Evolutionary conservation across 2,113 vertebrate species (phyloP).

Genomic region (Lucifuga dentata): DNA sequence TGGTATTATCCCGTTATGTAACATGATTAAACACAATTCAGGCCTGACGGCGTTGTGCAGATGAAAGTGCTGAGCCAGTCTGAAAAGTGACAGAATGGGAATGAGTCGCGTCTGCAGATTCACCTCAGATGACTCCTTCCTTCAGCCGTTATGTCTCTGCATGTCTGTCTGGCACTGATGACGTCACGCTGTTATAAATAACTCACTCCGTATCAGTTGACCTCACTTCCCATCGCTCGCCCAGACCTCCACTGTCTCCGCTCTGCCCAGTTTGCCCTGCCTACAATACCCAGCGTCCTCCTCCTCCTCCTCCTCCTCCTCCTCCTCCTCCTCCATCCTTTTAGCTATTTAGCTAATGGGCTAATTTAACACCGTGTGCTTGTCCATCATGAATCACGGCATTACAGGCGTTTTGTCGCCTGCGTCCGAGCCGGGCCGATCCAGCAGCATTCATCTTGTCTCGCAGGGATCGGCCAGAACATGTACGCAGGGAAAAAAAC

Average conservation of each 20-base stretch:
- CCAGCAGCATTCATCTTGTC: conserved; percentile 12
- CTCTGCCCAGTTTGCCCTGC: background rate
- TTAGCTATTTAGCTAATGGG: conserved; percentile 52
- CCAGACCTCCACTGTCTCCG: conserved; percentile 15
- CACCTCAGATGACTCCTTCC: conserved; percentile 48
- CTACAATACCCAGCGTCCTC: background rate
- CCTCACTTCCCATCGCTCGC: conserved; percentile 33
- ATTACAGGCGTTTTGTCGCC: conserved; percentile 21
- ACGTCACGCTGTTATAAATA: conserved; percentile 26
- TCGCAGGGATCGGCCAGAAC: background rate
- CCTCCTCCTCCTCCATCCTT: background rate
- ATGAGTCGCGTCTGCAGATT: conserved; percentile 36
- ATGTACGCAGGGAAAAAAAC: background rate
- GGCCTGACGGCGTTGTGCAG: background rate
- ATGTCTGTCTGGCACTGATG: conserved; percentile 16
- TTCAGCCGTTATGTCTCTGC: background rate
- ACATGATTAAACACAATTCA: background rate
- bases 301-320: background rate
- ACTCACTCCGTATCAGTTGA: conserved; percentile 17
- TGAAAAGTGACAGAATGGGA: background rate
- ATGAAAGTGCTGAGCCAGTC: background rate
- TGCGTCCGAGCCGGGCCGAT: conserved; percentile 8
- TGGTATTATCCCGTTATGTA: conserved; percentile 10
- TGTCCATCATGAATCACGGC: conserved; percentile 21
- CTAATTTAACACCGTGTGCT: background rate